A percentile compares a stretch with the other conserved stretches of the same genome.
Evolutionary conservation across 2,113 vertebrate genomes (phyloP).

Genomic region (Thermophis baileyi): DNA sequence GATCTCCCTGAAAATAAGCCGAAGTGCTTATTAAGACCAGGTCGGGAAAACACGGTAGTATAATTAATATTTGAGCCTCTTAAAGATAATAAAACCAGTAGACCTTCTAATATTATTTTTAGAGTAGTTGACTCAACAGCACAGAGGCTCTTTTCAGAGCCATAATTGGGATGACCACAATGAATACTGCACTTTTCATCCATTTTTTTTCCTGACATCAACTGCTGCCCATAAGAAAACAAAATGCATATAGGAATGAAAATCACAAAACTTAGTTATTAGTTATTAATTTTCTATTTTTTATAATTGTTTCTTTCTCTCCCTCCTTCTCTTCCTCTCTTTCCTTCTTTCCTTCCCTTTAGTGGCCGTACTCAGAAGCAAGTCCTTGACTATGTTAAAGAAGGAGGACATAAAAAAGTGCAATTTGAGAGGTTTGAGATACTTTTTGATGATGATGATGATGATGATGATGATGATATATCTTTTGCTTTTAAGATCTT

Average conservation of each 20-base stretch:
- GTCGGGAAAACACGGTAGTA: not conserved
- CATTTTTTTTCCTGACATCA: not conserved
- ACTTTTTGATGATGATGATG: not conserved
- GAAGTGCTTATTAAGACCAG: too few species aligned
- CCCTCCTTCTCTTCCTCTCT: not conserved
- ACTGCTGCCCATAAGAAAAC: not conserved
- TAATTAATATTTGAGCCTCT: not conserved
- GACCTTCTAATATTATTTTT: not conserved
- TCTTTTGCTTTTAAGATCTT: not conserved
- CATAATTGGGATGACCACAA: not conserved
- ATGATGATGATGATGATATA: not conserved
- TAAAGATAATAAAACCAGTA: not conserved
- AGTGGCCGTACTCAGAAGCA: conserved; percentile 99
- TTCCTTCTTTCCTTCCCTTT: conserved; percentile 37
- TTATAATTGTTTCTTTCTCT: not conserved
- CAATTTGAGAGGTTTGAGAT: conserved; percentile 93
- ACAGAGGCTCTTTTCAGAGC: not conserved
- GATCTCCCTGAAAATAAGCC: too few species aligned
- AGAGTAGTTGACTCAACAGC: not conserved
- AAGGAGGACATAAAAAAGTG: conserved; percentile 95
- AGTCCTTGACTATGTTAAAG: conserved; percentile 94
- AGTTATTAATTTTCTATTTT: not conserved
- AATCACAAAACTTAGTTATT: not conserved
- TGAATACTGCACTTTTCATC: not conserved
- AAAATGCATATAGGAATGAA: not conserved